Evolutionary conservation across 2,797 vertebrate genomes (phyloP).

Genomic region (Gambusia yucatana): DNA sequence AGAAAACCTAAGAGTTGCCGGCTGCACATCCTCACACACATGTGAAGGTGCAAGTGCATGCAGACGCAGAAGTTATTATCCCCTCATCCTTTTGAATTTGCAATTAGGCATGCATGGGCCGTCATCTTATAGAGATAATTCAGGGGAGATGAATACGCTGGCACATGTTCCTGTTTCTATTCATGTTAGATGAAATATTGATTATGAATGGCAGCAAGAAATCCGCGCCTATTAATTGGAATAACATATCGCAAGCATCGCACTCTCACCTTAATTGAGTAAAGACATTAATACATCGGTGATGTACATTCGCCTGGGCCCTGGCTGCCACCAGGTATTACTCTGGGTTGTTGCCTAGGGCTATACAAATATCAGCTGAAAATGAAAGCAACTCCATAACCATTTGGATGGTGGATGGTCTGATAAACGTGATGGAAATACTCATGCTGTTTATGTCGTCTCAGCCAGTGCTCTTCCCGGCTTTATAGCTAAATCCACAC

Average conservation of each 20-base stretch:
- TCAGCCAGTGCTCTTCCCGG: slow-evolving; percentile 38
- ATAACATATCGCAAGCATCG: slow-evolving; percentile 63
- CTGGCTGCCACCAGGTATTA: slow-evolving; percentile 71
- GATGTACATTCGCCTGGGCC: slow-evolving; percentile 70
- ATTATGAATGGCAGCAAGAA: slow-evolving; percentile 65
- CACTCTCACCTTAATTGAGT: slow-evolving; percentile 68
- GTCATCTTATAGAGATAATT: slow-evolving; percentile 55
- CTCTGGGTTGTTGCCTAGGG: slow-evolving; percentile 69
- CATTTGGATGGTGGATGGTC: slow-evolving; percentile 66
- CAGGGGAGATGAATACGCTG: slow-evolving; percentile 47
- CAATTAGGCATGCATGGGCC: slow-evolving; percentile 69
- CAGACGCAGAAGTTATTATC: slow-evolving; percentile 63
- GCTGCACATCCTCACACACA: slow-evolving; percentile 37
- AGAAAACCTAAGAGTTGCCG: slow-evolving; percentile 50
- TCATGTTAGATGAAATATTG: slow-evolving; percentile 71
- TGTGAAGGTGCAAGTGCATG: slow-evolving; percentile 13
- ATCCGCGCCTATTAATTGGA: slow-evolving; percentile 62
- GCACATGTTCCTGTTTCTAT: slow-evolving; percentile 55
- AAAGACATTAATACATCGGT: slow-evolving; percentile 67
- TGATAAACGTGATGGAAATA: slow-evolving; percentile 75
- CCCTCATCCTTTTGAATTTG: slow-evolving; percentile 69
- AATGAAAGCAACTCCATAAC: slow-evolving; percentile 75
- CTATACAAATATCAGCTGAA: slow-evolving; percentile 73
- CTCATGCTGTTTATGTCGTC: slow-evolving; percentile 61
- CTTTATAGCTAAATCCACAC: slow-evolving; percentile 60